Conservation (phyloP, 2,888 invertebrate species). For the Salticus scenicus region DNA sequence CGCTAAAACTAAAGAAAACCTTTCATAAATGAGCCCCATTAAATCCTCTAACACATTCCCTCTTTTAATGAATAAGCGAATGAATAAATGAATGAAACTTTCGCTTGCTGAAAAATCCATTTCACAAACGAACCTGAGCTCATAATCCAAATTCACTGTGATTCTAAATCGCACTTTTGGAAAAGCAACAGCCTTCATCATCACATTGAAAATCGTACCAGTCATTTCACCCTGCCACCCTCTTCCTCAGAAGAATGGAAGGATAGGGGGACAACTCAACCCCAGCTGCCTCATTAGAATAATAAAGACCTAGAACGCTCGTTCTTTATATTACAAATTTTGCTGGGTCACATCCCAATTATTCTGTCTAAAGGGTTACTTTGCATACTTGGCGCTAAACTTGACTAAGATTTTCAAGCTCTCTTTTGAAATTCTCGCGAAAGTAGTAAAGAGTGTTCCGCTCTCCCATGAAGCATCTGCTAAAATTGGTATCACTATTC, state of each 20-base stretch:
- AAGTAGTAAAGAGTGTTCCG: background rate
- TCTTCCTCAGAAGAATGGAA: background rate
- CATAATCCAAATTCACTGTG: background rate
- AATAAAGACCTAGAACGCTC: conserved; percentile 30
- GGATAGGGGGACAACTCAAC: background rate
- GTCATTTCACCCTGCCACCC: background rate
- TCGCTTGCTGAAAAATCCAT: background rate
- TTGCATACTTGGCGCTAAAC: conserved; percentile 38
- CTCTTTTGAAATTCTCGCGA: background rate
- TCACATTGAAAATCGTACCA: background rate
- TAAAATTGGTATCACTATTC: conserved; percentile 26
- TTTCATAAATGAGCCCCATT: background rate
- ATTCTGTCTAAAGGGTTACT: conserved; percentile 53
- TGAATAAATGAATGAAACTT: background rate
- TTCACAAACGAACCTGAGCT: background rate
- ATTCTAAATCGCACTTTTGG: conserved; percentile 1
- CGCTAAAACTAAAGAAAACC: background rate
- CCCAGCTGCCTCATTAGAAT: conserved; percentile 58
- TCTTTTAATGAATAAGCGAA: background rate
- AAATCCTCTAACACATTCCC: background rate
- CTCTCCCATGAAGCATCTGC: conserved; percentile 33
- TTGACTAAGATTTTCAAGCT: conserved; percentile 20
- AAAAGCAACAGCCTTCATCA: conserved; percentile 14
- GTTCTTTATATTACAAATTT: conserved; percentile 47
- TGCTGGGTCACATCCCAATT: conserved; percentile 48